Conservation (phyloP, 2,888 invertebrate genomes). For the Galeruca laticollis region DNA sequence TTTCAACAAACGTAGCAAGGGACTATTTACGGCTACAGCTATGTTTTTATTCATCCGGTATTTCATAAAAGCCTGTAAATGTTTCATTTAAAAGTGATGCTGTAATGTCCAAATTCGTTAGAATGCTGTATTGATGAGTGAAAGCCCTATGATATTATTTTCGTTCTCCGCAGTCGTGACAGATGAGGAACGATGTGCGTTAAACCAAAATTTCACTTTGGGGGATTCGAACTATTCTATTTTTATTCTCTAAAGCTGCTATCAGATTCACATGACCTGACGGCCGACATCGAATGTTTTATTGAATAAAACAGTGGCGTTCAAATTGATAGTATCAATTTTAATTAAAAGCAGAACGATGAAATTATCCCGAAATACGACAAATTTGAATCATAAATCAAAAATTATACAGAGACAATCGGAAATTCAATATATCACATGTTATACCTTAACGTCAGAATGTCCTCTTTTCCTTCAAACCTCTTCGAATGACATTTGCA, state of each 20-base stretch:
- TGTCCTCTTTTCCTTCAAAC: too few species aligned
- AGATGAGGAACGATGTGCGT: constrained; percentile 28
- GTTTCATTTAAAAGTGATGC: not conserved
- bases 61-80: not conserved
- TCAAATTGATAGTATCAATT: too few species aligned
- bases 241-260: constrained; percentile 25
- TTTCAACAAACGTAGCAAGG: too few species aligned
- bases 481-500: too few species aligned
- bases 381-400: too few species aligned
- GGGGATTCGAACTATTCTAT: constrained; percentile 25
- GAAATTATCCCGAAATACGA: too few species aligned
- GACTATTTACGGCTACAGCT: too few species aligned
- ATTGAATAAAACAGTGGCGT: constrained; percentile 17
- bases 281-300: constrained; percentile 5
- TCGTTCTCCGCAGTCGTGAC: constrained; percentile 17
- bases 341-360: too few species aligned
- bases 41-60: not conserved
- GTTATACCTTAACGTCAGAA: too few species aligned
- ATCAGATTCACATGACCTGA: constrained; percentile 24
- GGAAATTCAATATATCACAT: too few species aligned
- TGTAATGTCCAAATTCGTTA: not conserved
- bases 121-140: not conserved
- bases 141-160: constrained; percentile 20
- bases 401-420: too few species aligned
- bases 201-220: constrained; percentile 26